Base-by-base conservation (phyloP, 2,888 invertebrate genomes). In the Hypselothyrea guttata region DNA sequence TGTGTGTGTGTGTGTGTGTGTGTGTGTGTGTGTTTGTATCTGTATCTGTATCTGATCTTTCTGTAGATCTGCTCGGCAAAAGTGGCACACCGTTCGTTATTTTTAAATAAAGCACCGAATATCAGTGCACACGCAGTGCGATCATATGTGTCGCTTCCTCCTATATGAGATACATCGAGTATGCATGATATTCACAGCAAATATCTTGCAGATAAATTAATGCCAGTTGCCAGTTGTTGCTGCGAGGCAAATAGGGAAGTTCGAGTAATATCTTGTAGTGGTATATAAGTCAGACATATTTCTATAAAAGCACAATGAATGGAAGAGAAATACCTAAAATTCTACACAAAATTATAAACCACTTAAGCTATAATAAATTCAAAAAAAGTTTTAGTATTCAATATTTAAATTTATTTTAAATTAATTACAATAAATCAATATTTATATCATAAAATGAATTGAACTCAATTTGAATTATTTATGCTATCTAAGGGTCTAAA, bases 1-100 rank as follows among this genome's bases (percentile, higher is more conserved):
- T 4, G 28, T 13, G 12, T 28, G 47, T 48, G 12, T 34, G 40
- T 38, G 27, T 18, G 11, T 2, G 18, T 8, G 3, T n/a, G 22
- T 9, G 12, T 3, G 12, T 12, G 27, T 27, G 27, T 34, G 33
- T 27, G 38, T 11, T 11, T 11, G 16, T 37, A 9, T 1, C 35
- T 1, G 38, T 31, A 5, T 9, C 7, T 22, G 18, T 41, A 9
- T 30, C 15, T 28, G 35, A 28, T 52, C 27, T 12, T 41, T 27
- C 35, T 48, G 54, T 16, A 8, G 11, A 18, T 40, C 57, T 68
- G 57, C 61, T 35, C 30, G 55, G 42, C 53, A 75, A 78, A 77
- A 77, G 67, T 77, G 79, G 83, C 76, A 77, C 76, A 77, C 54
- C 69, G 76, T 55, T 72, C 70, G 69, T 79, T 77, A 83, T 77